Base-by-base conservation (phyloP, 64 coral and sea anemone genomes). In the Cladopsammia gracilis region DNA sequence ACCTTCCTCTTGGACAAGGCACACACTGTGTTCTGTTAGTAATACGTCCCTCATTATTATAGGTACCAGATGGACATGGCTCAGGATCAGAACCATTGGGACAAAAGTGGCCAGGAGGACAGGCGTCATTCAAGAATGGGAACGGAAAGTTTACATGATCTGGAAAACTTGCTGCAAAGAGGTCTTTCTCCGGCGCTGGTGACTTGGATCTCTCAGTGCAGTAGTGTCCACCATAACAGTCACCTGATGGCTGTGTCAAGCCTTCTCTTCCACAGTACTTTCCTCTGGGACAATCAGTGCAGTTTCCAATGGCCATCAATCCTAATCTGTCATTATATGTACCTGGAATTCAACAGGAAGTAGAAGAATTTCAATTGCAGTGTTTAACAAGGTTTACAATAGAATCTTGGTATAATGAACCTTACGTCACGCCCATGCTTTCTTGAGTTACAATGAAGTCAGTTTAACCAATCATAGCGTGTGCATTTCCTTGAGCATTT, bases 81-180 rank as follows among this genome's bases (percentile, higher is more conserved):
- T 91, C 76, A 42, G 96, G 96, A 6, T 93, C 74, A 19, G 70
- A 91, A 67, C 98, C 98, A 61, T 94, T 93, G 12, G 44, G 71
- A 18, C 98, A 99, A 22, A 91, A 96, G 53, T 94, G 84, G 14
- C 98, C 98, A 43, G 94, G 91, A 69, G 98, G 98, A 20, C 98
- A 99, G 60, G 87, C 91, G 57, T 96, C 96, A 76, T 98, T 98
- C 20, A 98, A 46, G 58, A 82, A 98, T 16, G 73, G 5, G 83
- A 76, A 98, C 8, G 70, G 80, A 64, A 98, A 98, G 60, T 62
- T 60, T 48, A 82, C 44, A 77, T 88, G 85, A 3, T 76, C 88
- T 25, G 81, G 26, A 14, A 70, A 77, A 49, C 47, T 71, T 2
- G 58, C 18, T 1, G 96, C 92, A 6, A 57, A 83, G 11, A 89